Percentiles rank a stretch among this genome's conserved stretches.
Conservation (phyloP, 2,113 vertebrate species). For the Misgurnus anguillicaudatus region DNA sequence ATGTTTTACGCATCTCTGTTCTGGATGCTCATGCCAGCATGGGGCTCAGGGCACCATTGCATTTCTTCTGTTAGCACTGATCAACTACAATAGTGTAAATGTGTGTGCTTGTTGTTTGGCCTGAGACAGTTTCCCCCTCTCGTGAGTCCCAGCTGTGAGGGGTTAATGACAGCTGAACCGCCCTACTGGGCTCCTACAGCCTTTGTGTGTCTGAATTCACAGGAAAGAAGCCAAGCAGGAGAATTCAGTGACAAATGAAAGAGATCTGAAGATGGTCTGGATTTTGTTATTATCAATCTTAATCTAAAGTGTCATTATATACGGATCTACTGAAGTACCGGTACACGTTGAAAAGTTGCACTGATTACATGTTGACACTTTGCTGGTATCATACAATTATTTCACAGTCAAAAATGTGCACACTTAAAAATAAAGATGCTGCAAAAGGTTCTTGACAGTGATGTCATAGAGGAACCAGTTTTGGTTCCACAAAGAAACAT, state of each 20-base stretch:
- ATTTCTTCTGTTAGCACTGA: slow-evolving; percentile 40
- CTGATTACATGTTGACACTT: too few relatives aligned
- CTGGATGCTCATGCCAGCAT: slow-evolving; percentile 26
- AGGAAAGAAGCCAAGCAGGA: slow-evolving; percentile 33
- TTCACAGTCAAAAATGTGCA: too few relatives aligned
- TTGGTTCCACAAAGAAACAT: too few relatives aligned
- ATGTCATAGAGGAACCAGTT: too few relatives aligned
- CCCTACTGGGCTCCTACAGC: slow-evolving; percentile 27
- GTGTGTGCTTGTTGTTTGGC: slow-evolving; percentile 33
- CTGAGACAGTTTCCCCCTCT: slow-evolving; percentile 11
- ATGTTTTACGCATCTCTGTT: slow-evolving; percentile 45
- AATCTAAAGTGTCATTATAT: too few relatives aligned
- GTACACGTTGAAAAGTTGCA: too few relatives aligned
- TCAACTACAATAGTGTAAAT: slow-evolving; percentile 46
- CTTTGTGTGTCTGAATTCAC: slow-evolving; percentile 32
- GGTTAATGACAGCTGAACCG: slow-evolving; percentile 54
- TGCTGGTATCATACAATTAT: too few relatives aligned
- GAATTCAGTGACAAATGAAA: neutral
- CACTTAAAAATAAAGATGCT: too few relatives aligned
- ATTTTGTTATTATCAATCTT: neutral
- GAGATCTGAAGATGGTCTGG: neutral
- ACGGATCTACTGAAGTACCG: too few relatives aligned
- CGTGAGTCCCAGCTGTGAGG: slow-evolving; percentile 47
- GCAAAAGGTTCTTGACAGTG: too few relatives aligned
- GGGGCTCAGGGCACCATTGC: slow-evolving; percentile 23